Conservation (phyloP, 2,113 vertebrate species). For the Suncus etruscus region DNA sequence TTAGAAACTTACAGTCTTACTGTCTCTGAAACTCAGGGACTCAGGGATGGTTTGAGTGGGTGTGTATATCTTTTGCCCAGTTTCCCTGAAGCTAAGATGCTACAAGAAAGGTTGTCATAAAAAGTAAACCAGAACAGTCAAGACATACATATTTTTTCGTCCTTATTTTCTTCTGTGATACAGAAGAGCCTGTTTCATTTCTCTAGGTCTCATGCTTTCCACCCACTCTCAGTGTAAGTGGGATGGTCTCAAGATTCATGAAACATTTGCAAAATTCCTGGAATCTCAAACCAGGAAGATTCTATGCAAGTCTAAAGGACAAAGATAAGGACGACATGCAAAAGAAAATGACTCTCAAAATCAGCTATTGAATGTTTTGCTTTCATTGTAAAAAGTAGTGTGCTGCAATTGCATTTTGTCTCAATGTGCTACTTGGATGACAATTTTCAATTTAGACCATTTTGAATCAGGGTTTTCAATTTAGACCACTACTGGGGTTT, state of each 20-base stretch:
- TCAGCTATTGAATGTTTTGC: not conserved
- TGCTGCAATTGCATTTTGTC: not conserved
- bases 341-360: not conserved
- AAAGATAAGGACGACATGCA: slow-evolving; percentile 1
- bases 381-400: not conserved
- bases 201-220: slow-evolving; percentile 52
- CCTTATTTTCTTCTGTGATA: slow-evolving; percentile 7
- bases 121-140: slow-evolving; percentile 46
- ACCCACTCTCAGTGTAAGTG: slow-evolving; percentile 57
- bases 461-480: slow-evolving; percentile 11
- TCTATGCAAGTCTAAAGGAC: not conserved
- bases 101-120: not conserved
- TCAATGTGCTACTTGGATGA: slow-evolving; percentile 16
- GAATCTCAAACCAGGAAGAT: slow-evolving; percentile 59
- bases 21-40: slow-evolving; percentile 55
- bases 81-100: slow-evolving; percentile 54
- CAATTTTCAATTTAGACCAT: slow-evolving; percentile 2
- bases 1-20: slow-evolving; percentile 27
- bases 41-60: slow-evolving; percentile 32
- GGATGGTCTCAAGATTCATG: slow-evolving; percentile 54
- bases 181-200: slow-evolving; percentile 50
- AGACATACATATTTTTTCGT: not conserved
- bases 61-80: not conserved
- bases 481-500: not conserved
- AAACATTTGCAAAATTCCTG: slow-evolving; percentile 68